Evolutionary conservation across 2,797 vertebrate genomes (phyloP).

Genomic region (Leptoclinus maculatus): DNA sequence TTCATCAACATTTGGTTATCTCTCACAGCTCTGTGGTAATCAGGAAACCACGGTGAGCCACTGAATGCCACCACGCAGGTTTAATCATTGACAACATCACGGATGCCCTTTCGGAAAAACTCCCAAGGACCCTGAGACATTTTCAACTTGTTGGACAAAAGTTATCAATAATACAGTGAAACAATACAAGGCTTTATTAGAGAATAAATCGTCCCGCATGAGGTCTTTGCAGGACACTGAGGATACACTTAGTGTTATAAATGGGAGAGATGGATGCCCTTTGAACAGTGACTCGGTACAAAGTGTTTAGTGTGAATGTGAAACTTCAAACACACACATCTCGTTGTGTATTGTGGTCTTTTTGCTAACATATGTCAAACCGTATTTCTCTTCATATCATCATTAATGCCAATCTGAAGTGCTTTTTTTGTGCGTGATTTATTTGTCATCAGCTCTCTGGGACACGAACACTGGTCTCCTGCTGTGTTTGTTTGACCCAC

Average conservation of each 20-base stretch:
- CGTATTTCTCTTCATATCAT: background rate
- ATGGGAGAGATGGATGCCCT: conserved; percentile 4
- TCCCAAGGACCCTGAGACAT: conserved; percentile 41
- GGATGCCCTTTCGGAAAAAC: conserved; percentile 47
- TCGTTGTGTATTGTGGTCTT: background rate
- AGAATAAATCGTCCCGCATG: background rate
- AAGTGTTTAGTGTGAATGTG: conserved; percentile 16
- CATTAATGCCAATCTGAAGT: background rate
- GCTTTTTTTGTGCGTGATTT: background rate
- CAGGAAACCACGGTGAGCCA: conserved; percentile 34
- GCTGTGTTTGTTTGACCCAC: background rate
- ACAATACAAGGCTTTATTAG: background rate
- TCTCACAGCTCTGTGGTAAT: conserved; percentile 2
- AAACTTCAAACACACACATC: background rate
- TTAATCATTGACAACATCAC: conserved; percentile 39
- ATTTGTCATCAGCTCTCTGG: background rate
- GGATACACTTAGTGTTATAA: background rate
- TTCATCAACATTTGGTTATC: conserved; percentile 41
- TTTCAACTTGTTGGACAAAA: conserved; percentile 29
- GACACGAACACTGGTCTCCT: background rate
- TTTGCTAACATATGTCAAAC: background rate
- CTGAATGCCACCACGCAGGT: conserved; percentile 47
- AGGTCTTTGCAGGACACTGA: conserved; percentile 6
- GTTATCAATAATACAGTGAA: conserved; percentile 23
- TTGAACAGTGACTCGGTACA: background rate